These are phyloP conservation scores for Stercorarius parasiticus DNA, from an alignment of 2,113 vertebrate genomes.

Conservation along the genomic window DNA sequence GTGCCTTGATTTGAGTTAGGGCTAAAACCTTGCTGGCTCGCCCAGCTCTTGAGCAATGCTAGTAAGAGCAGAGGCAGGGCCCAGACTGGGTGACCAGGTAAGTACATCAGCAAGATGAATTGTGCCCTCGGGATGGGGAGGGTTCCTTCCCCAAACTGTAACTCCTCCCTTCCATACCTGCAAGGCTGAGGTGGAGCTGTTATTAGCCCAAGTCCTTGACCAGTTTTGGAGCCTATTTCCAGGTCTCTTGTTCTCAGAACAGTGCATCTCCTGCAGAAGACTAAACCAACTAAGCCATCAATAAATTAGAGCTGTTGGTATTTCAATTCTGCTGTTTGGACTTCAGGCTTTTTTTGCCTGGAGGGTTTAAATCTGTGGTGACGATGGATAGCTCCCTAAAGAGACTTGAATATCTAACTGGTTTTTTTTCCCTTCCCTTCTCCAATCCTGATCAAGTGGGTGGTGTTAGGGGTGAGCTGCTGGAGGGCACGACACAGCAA, in stretches of 20 bases:
- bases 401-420: neutral
- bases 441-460: neutral
- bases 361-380: neutral
- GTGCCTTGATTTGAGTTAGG: neutral
- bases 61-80: neutral
- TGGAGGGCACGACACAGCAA: neutral
- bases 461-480: neutral
- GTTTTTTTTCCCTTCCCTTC: neutral
- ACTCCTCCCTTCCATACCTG: neutral
- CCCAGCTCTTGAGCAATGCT: neutral
- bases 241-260: neutral
- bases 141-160: neutral
- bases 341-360: neutral
- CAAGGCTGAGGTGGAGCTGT: too few relatives aligned
- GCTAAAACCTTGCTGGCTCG: neutral
- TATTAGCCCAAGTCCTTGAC: neutral
- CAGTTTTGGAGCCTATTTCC: neutral
- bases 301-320: neutral
- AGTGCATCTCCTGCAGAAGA: neutral
- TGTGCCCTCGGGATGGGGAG: rapidly evolving
- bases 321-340: neutral
- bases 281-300: neutral
- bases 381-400: neutral
- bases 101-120: neutral
- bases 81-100: neutral